Percentiles rank a stretch among this genome's conserved stretches.
phyloP scores from a whole-genome alignment of 2,888 invertebrate species.

The Mycogona germanica region DNA sequence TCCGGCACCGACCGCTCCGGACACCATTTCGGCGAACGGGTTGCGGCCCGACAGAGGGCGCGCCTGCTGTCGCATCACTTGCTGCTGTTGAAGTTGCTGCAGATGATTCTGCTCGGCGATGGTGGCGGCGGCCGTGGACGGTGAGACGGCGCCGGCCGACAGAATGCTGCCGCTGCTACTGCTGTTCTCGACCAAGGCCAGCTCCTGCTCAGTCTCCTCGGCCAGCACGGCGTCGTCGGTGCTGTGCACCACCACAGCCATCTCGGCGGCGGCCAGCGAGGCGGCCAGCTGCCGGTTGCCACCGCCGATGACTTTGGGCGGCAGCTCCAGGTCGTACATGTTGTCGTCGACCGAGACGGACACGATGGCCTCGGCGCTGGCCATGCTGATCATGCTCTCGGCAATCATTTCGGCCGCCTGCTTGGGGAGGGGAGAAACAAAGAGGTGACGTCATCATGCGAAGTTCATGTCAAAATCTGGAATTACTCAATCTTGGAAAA shows the following conservation, averaged over 20 bases:
- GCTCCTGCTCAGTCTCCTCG: conserved; percentile 24
- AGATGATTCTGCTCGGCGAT: not conserved
- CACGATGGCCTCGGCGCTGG: conserved; percentile 49
- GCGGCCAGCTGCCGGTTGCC: conserved; percentile 19
- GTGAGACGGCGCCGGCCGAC: not conserved
- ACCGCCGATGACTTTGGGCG: conserved; percentile 9
- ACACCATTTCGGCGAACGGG: not conserved
- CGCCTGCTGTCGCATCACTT: not conserved
- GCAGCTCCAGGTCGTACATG: conserved; percentile 6
- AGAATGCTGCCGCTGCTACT: not conserved
- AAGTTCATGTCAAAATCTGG: not conserved
- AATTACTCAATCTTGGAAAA: not conserved
- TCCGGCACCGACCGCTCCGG: no score
- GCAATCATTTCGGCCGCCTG: conserved; percentile 82
- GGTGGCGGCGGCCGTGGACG: not conserved
- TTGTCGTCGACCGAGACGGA: conserved; percentile 19
- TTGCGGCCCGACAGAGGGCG: not conserved
- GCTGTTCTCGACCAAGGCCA: conserved; percentile 20
- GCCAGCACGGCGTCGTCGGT: conserved; percentile 22
- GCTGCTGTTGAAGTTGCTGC: conserved; percentile 3
- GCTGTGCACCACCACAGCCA: conserved; percentile 21
- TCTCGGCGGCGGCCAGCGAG: conserved; percentile 17
- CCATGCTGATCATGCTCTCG: conserved; percentile 62
- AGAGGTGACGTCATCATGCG: no score
- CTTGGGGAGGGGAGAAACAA: no score